These are phyloP conservation scores for Zaprionus davidi DNA, from an alignment of 1,140 invertebrate species.

Conservation along the genomic window DNA sequence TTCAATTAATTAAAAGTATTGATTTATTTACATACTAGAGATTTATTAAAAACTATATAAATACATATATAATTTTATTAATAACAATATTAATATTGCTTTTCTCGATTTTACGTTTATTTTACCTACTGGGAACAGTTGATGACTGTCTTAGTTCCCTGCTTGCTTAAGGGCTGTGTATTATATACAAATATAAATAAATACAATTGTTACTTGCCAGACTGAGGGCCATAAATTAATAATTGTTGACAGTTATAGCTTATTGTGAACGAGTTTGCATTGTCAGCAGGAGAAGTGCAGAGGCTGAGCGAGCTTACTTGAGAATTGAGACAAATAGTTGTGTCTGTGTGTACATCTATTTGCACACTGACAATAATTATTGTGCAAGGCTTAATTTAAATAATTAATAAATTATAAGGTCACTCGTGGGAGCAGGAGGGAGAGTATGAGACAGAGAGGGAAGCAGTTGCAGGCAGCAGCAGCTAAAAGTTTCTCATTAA, in stretches of 20 bases:
- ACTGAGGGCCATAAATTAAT: constrained; percentile 25
- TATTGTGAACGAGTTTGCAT: background rate
- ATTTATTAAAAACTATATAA: no score
- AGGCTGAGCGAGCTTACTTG: constrained; percentile 1
- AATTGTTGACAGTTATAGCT: constrained; percentile 23
- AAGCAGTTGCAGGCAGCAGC: constrained; percentile 19
- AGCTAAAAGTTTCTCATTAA: constrained; percentile 80
- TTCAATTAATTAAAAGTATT: background rate
- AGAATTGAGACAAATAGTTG: constrained; percentile 30
- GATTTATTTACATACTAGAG: background rate
- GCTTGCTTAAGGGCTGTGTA: background rate
- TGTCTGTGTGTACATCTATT: constrained; percentile 21
- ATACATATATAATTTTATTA: background rate
- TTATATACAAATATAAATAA: background rate
- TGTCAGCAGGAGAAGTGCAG: constrained; percentile 2
- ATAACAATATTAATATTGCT: background rate
- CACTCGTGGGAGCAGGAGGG: constrained; percentile 2
- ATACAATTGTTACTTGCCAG: constrained; percentile 12
- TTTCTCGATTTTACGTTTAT: background rate
- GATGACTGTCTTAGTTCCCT: background rate
- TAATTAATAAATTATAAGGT: constrained; percentile 79
- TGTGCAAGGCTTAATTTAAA: constrained; percentile 65
- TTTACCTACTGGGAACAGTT: background rate
- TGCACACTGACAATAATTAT: constrained; percentile 34
- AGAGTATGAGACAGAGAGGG: constrained; percentile 4